Evolutionary conservation across 1,140 invertebrate genomes (phyloP), one percentile per base, ranked within the genome.

Genomic region (Papilio xuthus): DNA sequence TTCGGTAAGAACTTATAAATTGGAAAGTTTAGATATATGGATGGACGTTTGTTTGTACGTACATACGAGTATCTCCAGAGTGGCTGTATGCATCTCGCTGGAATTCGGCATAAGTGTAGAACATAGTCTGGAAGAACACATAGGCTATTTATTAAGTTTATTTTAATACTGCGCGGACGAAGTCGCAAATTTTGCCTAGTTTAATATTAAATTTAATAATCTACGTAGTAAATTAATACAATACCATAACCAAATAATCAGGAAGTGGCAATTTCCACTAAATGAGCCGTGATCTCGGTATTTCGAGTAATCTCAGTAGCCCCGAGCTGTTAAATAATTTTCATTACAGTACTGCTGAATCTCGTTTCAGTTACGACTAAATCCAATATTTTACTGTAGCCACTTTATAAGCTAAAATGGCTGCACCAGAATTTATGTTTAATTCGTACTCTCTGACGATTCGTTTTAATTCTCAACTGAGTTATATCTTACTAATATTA

Each of bases 301-400:
- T 53, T 53, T 53, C 50, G 60, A 6, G 15, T 67, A 67, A 67
- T 26, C 60, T 28, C 23, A 18, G 60, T 28, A 26, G 26, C 60
- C 60, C 12, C 56, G 32, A 37, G 69, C 37, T 47, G 15, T 73
- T 73, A 26, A 73, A 73, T 73, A 73, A 47, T 73, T 73, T 73
- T 47, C 71, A 73, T 73, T 73, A 73, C 23, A 23, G 42, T 18
- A 50, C 71, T 73, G 71, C 44, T 42, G 37, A 23, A 50, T 47
- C 71, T 50, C 42, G 23, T 73, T 73, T 50, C 37, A 73, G 71
- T 73, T 50, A 47, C 41, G 71, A 73, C 37, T 73, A 73, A 73
- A 73, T 73, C 71, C 26, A 73, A 73, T 73, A 44, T 73, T 73
- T 73, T 47, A 73, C 71, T 73, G 42, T 18, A 26, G 71, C n/a